These are phyloP conservation scores for Calameuta filiformis DNA, from an alignment of 2,888 invertebrate genomes.

Conservation along the genomic window DNA sequence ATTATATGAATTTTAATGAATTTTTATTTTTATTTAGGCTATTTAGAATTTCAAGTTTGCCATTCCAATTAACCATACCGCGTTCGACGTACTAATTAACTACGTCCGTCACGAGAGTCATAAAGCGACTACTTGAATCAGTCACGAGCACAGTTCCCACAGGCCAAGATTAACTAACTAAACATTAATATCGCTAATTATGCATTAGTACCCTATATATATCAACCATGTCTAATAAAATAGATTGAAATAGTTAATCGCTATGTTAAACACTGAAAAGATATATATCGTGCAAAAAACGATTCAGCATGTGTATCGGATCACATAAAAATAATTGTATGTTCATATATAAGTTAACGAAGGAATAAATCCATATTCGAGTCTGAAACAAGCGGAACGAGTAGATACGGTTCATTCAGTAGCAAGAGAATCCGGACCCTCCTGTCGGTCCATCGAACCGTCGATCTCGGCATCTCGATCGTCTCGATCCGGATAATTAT, in stretches of 20 bases:
- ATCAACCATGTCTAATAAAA: not conserved
- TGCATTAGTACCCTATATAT: not conserved
- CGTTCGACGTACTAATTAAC: not conserved
- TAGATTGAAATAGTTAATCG: not conserved
- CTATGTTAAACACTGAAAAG: not conserved
- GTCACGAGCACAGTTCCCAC: not conserved
- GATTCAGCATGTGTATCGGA: not conserved
- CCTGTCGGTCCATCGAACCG: not conserved
- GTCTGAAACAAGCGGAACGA: not conserved
- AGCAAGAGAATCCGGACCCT: not conserved
- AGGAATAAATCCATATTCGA: not conserved
- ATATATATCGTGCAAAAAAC: not conserved
- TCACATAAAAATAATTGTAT: not conserved
- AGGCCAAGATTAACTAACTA: not conserved
- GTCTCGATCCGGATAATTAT: conserved; percentile 43
- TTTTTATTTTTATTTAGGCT: not conserved
- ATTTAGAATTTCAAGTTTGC: not conserved
- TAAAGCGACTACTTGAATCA: not conserved
- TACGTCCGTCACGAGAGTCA: not conserved
- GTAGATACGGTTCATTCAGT: not conserved
- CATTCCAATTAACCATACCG: not conserved
- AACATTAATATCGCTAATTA: not conserved
- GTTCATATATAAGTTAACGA: not conserved
- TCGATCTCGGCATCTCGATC: conserved; percentile 3
- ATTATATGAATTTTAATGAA: not conserved